These are phyloP conservation scores for Heteromormyrus szaboi DNA, from an alignment of 2,797 vertebrate species.

Conservation along the genomic window DNA sequence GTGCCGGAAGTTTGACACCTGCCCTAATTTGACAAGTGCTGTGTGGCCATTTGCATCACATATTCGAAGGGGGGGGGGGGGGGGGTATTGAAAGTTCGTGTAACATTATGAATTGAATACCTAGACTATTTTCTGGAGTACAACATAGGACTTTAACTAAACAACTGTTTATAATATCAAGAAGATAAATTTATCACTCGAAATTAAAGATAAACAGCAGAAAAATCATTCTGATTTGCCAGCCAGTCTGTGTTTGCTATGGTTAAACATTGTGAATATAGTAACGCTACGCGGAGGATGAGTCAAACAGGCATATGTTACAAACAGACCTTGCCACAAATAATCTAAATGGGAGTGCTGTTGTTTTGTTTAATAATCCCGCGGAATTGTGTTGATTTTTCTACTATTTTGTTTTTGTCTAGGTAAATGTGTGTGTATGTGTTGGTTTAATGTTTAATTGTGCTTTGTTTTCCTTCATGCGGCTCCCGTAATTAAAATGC, in stretches of 20 bases:
- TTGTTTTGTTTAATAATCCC: slow-evolving; percentile 4
- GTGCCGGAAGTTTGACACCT: neutral
- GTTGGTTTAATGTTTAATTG: slow-evolving; percentile 16
- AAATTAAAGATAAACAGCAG: slow-evolving; percentile 5
- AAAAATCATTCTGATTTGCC: neutral
- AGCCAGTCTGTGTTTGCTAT: slow-evolving; percentile 3
- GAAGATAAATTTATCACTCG: slow-evolving; percentile 1
- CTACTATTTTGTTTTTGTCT: neutral
- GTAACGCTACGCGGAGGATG: neutral
- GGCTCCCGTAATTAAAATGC: slow-evolving; percentile 22
- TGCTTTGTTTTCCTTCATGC: neutral
- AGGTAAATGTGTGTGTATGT: neutral
- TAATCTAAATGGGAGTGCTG: neutral
- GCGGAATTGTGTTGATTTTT: neutral
- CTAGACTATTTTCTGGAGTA: neutral
- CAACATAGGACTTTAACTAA: neutral
- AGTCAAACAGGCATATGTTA: neutral
- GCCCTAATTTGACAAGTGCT: neutral
- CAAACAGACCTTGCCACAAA: neutral
- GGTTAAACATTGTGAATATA: slow-evolving; percentile 8
- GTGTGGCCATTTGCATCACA: neutral
- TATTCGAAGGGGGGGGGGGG: neutral
- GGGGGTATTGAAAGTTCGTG: neutral
- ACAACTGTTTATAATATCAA: slow-evolving; percentile 8
- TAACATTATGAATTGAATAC: neutral